Percentiles rank a stretch among this genome's conserved stretches.
phyloP scores from a whole-genome alignment of 1,140 invertebrate genomes.

The Argopecten irradians region DNA sequence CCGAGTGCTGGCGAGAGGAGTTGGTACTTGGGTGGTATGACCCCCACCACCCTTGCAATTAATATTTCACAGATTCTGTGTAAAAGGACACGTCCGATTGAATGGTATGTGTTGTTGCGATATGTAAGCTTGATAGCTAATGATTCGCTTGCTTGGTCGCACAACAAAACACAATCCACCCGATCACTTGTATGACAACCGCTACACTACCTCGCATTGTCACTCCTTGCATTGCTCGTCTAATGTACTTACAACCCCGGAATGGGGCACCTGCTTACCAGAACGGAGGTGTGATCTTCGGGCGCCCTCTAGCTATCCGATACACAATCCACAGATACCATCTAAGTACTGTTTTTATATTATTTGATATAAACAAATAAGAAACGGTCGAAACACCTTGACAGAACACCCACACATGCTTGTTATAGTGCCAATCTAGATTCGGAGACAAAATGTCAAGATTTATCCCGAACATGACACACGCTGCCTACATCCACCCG shows the following conservation, averaged over 20 bases:
- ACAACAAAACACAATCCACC: conserved; percentile 5
- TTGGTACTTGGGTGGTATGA: background rate
- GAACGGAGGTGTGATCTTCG: conserved; percentile 1
- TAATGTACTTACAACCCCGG: conserved; percentile 7
- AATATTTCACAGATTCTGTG: conserved; percentile 22
- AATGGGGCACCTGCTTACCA: conserved; percentile 20
- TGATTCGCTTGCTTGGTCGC: conserved; percentile 18
- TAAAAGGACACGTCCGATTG: conserved; percentile 1
- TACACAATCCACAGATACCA: conserved; percentile 16
- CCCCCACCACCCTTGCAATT: conserved; percentile 10
- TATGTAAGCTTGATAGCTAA: conserved; percentile 4
- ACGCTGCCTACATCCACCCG: background rate
- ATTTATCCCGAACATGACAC: conserved; percentile 7
- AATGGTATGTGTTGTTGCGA: conserved; percentile 21
- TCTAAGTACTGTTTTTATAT: conserved; percentile 12
- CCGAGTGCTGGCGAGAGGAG: background rate
- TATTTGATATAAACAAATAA: conserved; percentile 19
- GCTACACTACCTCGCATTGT: conserved; percentile 20
- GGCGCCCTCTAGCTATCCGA: background rate
- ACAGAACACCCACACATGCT: conserved; percentile 5
- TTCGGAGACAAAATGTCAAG: conserved; percentile 19
- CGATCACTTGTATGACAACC: conserved; percentile 15
- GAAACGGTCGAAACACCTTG: background rate
- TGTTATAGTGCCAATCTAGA: conserved; percentile 12
- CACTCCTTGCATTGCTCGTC: background rate